Evolutionary conservation across 2,797 vertebrate species (phyloP).

Genomic region (Telmatherina bonti): DNA sequence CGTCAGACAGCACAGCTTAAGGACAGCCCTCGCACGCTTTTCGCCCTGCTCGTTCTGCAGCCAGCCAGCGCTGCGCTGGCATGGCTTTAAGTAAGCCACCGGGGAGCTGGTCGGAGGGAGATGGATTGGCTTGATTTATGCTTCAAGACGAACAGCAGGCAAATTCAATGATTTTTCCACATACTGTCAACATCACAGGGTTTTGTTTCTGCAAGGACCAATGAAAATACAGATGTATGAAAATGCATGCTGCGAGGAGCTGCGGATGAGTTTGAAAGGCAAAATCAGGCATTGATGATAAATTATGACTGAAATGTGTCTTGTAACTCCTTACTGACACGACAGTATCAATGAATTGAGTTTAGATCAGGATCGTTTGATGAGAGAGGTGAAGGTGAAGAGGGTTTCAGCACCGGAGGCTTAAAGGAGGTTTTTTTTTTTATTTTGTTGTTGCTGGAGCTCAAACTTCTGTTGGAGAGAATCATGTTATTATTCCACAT

Average conservation of each 20-base stretch:
- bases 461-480: background rate
- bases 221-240: constrained; percentile 39
- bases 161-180: constrained; percentile 77
- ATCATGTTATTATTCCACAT: background rate
- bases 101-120: constrained; percentile 75
- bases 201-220: constrained; percentile 61
- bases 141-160: constrained; percentile 70
- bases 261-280: background rate
- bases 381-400: background rate
- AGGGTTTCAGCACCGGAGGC: no score
- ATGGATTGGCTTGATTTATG: constrained; percentile 84
- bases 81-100: constrained; percentile 77
- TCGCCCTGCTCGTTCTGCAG: constrained; percentile 73
- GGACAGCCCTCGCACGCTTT: constrained; percentile 74
- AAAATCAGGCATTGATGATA: background rate
- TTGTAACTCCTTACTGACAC: no score
- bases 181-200: constrained; percentile 65
- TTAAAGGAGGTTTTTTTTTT: no score
- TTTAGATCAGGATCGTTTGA: background rate
- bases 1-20: constrained; percentile 71
- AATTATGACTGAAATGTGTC: background rate
- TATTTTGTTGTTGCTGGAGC: no score
- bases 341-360: background rate
- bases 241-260: constrained; percentile 29
- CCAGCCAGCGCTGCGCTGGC: constrained; percentile 76